Conservation (phyloP, 2,113 vertebrate genomes). For the Bothrops jararaca region DNA sequence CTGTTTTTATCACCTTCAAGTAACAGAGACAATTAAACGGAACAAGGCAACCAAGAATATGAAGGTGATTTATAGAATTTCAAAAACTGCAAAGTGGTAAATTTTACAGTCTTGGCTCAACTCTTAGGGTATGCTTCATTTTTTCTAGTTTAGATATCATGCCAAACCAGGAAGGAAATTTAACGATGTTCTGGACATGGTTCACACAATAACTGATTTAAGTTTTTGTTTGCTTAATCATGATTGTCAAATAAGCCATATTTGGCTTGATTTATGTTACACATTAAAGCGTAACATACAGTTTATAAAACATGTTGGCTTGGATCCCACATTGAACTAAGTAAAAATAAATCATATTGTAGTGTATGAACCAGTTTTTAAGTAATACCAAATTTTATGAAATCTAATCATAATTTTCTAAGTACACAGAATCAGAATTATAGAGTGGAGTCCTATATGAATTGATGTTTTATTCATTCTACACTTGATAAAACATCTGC, state of each 20-base stretch:
- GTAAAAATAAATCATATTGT: not conserved
- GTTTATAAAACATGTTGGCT: not conserved
- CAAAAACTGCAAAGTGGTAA: slow-evolving; percentile 50
- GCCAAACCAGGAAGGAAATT: not conserved
- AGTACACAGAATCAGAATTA: not conserved
- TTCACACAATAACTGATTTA: not conserved
- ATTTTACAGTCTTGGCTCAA: slow-evolving; percentile 60
- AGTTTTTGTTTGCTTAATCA: not conserved
- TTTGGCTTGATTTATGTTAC: not conserved
- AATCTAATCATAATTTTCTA: not conserved
- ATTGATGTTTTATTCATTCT: not conserved
- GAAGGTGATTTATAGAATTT: slow-evolving; percentile 49
- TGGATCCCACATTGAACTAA: not conserved
- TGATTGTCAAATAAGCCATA: not conserved
- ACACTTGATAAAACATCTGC: not conserved
- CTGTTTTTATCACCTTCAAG: slow-evolving; percentile 26
- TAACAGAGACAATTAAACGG: slow-evolving; percentile 60
- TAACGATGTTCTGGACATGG: not conserved
- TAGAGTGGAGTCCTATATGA: not conserved
- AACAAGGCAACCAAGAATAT: slow-evolving; percentile 53
- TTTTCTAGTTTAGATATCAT: not conserved
- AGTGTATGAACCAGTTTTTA: not conserved
- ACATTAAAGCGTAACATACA: not conserved
- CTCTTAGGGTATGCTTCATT: slow-evolving; percentile 37
- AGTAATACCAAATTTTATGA: not conserved